These are phyloP conservation scores for Globodera rostochiensis DNA, from an alignment of 1,140 invertebrate species.

Conservation along the genomic window DNA sequence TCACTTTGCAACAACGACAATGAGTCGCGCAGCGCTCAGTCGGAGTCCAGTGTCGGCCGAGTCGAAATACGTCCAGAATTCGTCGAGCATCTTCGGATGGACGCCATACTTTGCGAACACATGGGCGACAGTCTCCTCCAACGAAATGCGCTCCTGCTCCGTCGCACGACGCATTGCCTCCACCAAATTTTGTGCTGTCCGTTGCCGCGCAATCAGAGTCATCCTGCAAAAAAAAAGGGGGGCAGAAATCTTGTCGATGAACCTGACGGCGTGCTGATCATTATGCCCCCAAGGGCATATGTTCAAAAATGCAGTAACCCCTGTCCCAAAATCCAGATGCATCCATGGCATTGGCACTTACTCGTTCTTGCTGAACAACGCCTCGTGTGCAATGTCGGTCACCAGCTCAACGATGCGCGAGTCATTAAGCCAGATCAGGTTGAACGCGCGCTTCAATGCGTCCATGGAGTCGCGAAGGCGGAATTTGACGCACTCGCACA, in stretches of 20 bases:
- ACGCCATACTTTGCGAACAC: conserved; percentile 26
- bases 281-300: no score
- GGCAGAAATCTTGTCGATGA: not conserved
- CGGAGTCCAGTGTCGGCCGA: conserved; percentile 2
- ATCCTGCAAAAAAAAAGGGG: conserved; percentile 11
- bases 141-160: conserved; percentile 32
- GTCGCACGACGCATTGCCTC: conserved; percentile 31
- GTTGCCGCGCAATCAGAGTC: not conserved
- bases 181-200: conserved; percentile 31
- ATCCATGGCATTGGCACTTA: not conserved
- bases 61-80: conserved; percentile 27
- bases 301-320: no score
- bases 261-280: no score
- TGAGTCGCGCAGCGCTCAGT: conserved; percentile 28
- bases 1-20: conserved; percentile 38
- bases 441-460: conserved; percentile 32
- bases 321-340: no score
- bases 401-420: conserved; percentile 16
- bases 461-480: conserved; percentile 17
- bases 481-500: conserved; percentile 42
- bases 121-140: conserved; percentile 32
- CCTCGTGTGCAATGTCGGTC: conserved; percentile 20
- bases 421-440: conserved; percentile 41
- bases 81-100: conserved; percentile 10
- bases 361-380: conserved; percentile 35